Base-by-base conservation (phyloP, 2,888 invertebrate genomes). In the Drosophila meridiana region DNA sequence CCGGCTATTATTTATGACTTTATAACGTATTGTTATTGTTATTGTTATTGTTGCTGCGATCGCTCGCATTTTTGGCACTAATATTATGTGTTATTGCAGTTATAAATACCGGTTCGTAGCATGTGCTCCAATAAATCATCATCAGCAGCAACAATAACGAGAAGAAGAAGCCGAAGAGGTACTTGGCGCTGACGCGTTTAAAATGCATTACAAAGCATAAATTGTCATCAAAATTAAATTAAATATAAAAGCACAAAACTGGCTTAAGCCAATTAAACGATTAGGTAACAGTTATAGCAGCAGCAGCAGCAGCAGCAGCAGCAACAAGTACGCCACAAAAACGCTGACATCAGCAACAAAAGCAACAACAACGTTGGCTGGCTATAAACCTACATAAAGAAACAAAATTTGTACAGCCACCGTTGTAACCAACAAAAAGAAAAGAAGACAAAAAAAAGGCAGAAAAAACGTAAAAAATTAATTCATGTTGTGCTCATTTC, bases 221-320 rank as follows among this genome's bases (percentile, higher is more conserved):
- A 77, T 80, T 89, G 90, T 83, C 89, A 90, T 89, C 76, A 89
- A 82, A 89, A 80, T 84, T 76, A 80, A 88, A 80, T 78, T 83
- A 87, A 81, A 85, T 76, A 85, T 75, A 80, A 73, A 76, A 73
- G 72, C 72, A 59, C 70, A 61, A 70, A 82, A 78, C 73, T 66
- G 77, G 74, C 86, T 87, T 88, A 88, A 89, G 86, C 90, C 90
- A 90, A 89, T 91, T 91, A 90, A 90, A 91, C 80, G 89, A 89
- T 89, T 90, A 89, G 87, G 91, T 91, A 89, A 89, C 90, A 89
- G 83, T 83, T 85, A 88, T 73, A 82, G 69, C 77, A 77, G 66
- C 64, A 63, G 45, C 53, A 60, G 8, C 38, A 38, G 13, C 53
- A 48, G 50, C 63, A 80, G 26, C 28, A 30, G 28, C 47, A 47